These are phyloP conservation scores for Pseudopodoces humilis DNA, from an alignment of 2,113 vertebrate genomes.

Conservation along the genomic window DNA sequence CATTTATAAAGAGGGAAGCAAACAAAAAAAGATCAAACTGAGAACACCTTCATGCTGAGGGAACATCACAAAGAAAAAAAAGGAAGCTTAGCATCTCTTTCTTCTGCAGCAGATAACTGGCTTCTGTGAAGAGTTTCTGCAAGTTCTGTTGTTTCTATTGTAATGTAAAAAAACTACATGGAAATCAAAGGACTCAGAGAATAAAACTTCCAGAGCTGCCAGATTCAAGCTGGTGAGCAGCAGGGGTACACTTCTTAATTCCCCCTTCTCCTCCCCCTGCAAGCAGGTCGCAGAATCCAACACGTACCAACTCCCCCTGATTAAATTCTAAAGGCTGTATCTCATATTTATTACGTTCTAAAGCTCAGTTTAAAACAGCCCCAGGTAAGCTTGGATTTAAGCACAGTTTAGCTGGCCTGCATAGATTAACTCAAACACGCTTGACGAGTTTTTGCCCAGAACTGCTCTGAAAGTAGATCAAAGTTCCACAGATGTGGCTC, in stretches of 20 bases:
- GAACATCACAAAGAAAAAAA: not conserved
- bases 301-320: not conserved
- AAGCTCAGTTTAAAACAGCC: not conserved
- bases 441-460: constrained; percentile 12
- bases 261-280: not conserved
- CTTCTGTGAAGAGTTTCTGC: constrained; percentile 38
- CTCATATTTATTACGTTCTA: not conserved
- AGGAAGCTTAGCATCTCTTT: not conserved
- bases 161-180: constrained; percentile 39
- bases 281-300: not conserved
- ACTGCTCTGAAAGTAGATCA: not conserved
- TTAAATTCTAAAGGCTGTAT: not conserved
- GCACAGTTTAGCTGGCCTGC: not conserved
- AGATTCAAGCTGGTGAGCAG: not conserved
- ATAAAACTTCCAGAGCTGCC: not conserved
- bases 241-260: not conserved
- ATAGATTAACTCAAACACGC: constrained; percentile 2
- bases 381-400: not conserved
- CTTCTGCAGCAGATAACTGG: constrained; percentile 3
- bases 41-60: constrained; percentile 31
- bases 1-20: not conserved
- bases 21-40: not conserved
- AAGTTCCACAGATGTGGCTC: constrained; percentile 16
- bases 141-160: constrained; percentile 41
- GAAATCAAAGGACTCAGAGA: not conserved